Conservation (phyloP, 1,140 invertebrate genomes). For the Teleogryllus occipitalis region DNA sequence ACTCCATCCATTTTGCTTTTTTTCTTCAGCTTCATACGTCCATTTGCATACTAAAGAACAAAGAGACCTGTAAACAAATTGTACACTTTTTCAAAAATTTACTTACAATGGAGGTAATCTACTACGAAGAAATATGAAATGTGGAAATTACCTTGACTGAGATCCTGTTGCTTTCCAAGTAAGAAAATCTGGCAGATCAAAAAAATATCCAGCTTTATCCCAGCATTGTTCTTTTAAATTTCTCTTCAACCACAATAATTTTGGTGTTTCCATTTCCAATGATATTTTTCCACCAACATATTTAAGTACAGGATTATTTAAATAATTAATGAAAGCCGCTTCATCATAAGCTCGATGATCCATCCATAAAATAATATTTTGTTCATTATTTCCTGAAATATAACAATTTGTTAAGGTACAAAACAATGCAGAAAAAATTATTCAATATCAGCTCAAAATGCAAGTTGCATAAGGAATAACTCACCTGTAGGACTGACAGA, state of each 20-base stretch:
- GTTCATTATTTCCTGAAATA: slow-evolving; percentile 47
- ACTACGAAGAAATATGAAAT: no score
- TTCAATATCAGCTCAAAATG: no score
- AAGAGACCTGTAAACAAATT: slow-evolving; percentile 55
- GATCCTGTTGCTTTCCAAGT: slow-evolving; percentile 83
- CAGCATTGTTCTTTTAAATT: slow-evolving; percentile 60
- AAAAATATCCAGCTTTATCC: slow-evolving; percentile 61
- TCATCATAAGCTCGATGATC: slow-evolving; percentile 83
- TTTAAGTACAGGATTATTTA: slow-evolving; percentile 64
- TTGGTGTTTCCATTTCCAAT: slow-evolving; percentile 91
- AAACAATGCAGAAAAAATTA: not conserved
- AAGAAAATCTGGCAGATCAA: slow-evolving; percentile 90
- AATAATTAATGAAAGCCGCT: slow-evolving; percentile 72
- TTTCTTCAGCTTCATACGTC: slow-evolving; percentile 65
- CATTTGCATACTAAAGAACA: slow-evolving; percentile 93
- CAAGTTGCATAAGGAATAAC: not conserved
- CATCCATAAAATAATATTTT: slow-evolving; percentile 95
- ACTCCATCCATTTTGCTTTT: slow-evolving; percentile 59
- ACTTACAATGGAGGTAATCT: no score
- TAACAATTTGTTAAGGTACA: not conserved
- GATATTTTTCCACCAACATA: slow-evolving; percentile 89
- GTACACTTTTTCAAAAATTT: no score
- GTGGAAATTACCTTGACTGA: slow-evolving; percentile 47
- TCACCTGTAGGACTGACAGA: slow-evolving; percentile 64
- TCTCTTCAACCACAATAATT: slow-evolving; percentile 89